A percentile compares a stretch with the other conserved stretches of the same genome.
Evolutionary conservation across 2,113 vertebrate genomes (phyloP).

Genomic region (Chaetodon auriga): DNA sequence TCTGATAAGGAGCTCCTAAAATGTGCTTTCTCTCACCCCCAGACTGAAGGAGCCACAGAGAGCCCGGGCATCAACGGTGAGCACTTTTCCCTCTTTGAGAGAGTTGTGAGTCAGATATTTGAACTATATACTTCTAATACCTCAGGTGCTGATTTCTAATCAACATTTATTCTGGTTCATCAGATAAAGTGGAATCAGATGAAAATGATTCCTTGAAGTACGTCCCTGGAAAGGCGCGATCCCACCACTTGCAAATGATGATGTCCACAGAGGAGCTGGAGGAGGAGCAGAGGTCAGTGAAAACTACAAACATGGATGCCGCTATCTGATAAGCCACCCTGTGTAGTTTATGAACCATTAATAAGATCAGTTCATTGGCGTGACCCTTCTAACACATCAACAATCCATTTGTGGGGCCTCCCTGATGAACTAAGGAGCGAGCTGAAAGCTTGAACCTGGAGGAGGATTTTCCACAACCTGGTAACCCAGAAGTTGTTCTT

Average conservation of each 20-base stretch:
- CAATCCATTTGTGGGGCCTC: neutral
- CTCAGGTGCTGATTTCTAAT: neutral
- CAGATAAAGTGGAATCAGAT: slow-evolving; percentile 52
- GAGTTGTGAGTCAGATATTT: neutral
- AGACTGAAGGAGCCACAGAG: slow-evolving; percentile 73
- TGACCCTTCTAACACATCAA: neutral
- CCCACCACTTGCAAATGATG: slow-evolving; percentile 92
- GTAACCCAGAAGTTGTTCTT: slow-evolving; percentile 7
- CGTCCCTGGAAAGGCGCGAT: slow-evolving; percentile 90
- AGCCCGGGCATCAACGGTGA: slow-evolving; percentile 59
- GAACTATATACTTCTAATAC: too few relatives aligned
- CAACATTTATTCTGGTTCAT: neutral
- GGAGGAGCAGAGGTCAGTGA: slow-evolving; percentile 92
- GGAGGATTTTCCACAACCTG: slow-evolving; percentile 10
- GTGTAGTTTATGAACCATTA: neutral
- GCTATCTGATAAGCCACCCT: neutral
- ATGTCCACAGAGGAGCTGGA: slow-evolving; percentile 94
- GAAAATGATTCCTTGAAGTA: slow-evolving; percentile 85
- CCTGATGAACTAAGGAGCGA: neutral
- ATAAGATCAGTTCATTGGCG: neutral
- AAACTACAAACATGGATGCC: neutral
- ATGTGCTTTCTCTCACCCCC: slow-evolving; percentile 76
- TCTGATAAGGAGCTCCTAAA: slow-evolving; percentile 78
- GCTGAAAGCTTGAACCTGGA: neutral
- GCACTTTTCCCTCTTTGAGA: slow-evolving; percentile 11